Evolutionary conservation across 2,888 invertebrate genomes (phyloP).

Genomic region (Hydraecia micacea): DNA sequence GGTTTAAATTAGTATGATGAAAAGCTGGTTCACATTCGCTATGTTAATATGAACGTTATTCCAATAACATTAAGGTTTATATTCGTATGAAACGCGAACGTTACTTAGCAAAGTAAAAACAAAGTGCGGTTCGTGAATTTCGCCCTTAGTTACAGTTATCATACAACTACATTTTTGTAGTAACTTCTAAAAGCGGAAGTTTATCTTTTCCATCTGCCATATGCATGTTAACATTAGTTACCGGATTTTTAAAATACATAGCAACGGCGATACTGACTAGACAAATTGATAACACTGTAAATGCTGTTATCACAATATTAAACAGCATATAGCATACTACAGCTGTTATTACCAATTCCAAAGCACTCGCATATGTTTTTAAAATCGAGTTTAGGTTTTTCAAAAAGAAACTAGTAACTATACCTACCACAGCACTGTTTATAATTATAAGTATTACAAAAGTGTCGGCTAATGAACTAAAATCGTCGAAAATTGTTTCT

Average conservation of each 20-base stretch:
- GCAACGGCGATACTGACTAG: conserved; percentile 96
- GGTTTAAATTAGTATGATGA: neutral
- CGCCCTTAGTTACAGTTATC: neutral
- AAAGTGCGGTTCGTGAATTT: neutral
- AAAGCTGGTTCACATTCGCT: neutral
- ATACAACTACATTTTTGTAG: conserved; percentile 58
- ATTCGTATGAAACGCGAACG: neutral
- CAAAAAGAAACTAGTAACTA: conserved; percentile 98
- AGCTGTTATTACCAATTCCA: conserved; percentile 97
- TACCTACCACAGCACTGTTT: conserved; percentile 97
- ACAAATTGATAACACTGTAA: conserved; percentile 94
- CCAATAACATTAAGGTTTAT: neutral
- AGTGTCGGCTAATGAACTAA: conserved; percentile 91
- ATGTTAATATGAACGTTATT: neutral
- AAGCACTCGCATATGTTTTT: conserved; percentile 98
- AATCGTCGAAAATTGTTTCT: conserved; percentile 90
- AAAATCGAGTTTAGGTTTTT: conserved; percentile 98
- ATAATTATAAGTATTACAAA: conserved; percentile 95
- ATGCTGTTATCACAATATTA: conserved; percentile 95
- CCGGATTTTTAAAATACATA: conserved; percentile 97
- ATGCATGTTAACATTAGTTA: conserved; percentile 88
- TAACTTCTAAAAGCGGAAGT: conserved; percentile 78
- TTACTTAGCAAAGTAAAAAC: neutral
- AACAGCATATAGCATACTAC: conserved; percentile 96
- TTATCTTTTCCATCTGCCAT: conserved; percentile 72